Base-by-base conservation (phyloP, 2,113 vertebrate genomes). In the Sinocyclocheilus maitianheensis region DNA sequence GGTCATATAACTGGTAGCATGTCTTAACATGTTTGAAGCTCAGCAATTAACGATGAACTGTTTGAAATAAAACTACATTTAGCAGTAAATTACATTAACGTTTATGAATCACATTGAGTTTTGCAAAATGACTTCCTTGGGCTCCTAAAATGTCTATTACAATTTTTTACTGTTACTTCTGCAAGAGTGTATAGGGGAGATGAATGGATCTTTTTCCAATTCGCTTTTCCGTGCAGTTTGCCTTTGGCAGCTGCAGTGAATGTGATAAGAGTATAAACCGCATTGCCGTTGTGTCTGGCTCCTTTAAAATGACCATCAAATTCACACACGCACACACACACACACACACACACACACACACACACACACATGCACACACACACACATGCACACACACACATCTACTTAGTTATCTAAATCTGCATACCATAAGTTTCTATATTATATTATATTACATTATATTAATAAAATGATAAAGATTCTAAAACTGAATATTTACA, bases 191-290 rank as follows among this genome's bases (percentile, higher is more conserved):
- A 82, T 77, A 30, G 20, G 77, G 80, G 84, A 89, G 85, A 67
- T n/a, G 60, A 48, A 58, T 26, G 71, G 63, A 78, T 79, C n/a
- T 83, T 77, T 83, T 58, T 71, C 13, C 37, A 77, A 55, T 86
- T 26, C 26, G 14, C 55, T 84, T 88, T 69, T 89, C 85, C 43
- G 84, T 90, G 85, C 88, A 83, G 87, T 91, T 90, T 81, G 14
- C 83, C 90, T 89, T 85, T 87, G 7, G 79, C 92, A 91, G 90
- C 91, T 93, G 93, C 91, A 90, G 89, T 62, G 81, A 89, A 88
- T 86, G 89, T 87, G 93, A 94, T 94, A 94, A 94, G 90, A 83
- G 86, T 89, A 83, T 88, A 77, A 65, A 74, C 65, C 74, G 83
- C 65, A 75, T 85, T 72, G 71, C 89, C 63, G 63, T 79, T 83